phyloP scores from a whole-genome alignment of 2,888 invertebrate species.

The Caenorhabditis sp. region DNA sequence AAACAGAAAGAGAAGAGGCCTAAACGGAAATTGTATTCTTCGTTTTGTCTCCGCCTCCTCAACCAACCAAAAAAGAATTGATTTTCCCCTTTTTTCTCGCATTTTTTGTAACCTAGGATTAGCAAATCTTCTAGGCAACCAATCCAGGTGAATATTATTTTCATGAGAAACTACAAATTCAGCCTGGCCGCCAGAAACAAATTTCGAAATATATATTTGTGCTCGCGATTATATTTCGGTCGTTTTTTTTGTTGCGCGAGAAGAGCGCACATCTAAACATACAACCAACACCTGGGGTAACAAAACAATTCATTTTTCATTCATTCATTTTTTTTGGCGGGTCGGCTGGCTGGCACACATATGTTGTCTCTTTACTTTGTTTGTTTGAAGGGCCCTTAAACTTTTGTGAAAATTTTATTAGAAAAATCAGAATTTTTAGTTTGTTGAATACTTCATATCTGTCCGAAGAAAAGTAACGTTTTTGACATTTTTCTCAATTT shows the following conservation, averaged over 20 bases:
- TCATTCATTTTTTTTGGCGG: background rate
- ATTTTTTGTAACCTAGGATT: background rate
- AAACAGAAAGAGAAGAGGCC: background rate
- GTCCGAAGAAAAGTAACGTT: too few relatives aligned
- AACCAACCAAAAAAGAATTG: background rate
- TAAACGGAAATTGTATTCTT: background rate
- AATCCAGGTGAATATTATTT: background rate
- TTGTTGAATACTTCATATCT: too few relatives aligned
- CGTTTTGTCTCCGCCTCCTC: background rate
- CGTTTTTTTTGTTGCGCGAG: constrained; percentile 1
- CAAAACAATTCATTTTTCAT: background rate
- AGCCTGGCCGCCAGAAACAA: too few relatives aligned
- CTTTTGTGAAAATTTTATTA: background rate
- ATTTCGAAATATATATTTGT: constrained; percentile 16
- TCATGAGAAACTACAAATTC: background rate
- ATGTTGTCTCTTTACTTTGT: background rate
- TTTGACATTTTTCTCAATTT: too few relatives aligned
- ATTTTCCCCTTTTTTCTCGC: background rate
- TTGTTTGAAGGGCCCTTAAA: background rate
- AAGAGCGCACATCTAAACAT: constrained; percentile 3
- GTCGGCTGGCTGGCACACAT: background rate
- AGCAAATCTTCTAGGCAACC: background rate
- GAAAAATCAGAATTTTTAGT: background rate
- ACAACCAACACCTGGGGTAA: background rate
- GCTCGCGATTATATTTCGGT: constrained; percentile 40